Evolutionary conservation across 2,797 vertebrate genomes (phyloP).

Genomic region (Borostomias antarcticus): DNA sequence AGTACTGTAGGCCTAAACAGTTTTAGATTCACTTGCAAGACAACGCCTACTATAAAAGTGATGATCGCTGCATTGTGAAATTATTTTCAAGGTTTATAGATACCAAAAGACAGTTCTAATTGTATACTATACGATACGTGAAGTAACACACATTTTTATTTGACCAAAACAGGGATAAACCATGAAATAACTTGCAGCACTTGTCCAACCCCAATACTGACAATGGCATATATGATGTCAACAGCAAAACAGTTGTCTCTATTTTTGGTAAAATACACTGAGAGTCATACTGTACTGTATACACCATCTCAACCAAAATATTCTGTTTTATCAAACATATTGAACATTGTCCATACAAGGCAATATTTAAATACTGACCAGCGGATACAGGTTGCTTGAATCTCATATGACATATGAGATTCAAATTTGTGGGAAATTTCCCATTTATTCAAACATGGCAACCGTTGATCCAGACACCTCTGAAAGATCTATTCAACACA

Average conservation of each 20-base stretch:
- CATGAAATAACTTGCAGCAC: neutral
- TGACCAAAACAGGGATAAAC: neutral
- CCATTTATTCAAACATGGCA: neutral
- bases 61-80: neutral
- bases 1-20: neutral
- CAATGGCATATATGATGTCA: neutral
- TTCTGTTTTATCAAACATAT: neutral
- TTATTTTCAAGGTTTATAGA: neutral
- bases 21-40: too few species aligned
- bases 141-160: neutral
- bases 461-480: neutral
- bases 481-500: neutral
- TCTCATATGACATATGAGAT: too few species aligned
- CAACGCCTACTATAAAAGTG: neutral
- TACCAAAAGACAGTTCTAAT: too few species aligned
- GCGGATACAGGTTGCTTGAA: neutral
- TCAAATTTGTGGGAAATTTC: too few species aligned
- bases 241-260: neutral
- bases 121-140: too few species aligned
- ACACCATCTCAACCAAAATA: neutral
- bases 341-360: too few species aligned
- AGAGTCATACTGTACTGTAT: too few species aligned
- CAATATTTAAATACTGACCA: neutral
- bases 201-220: neutral
- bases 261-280: too few species aligned